phyloP scores from a whole-genome alignment of 2,113 vertebrate genomes.

The Hydropotes inermis region DNA sequence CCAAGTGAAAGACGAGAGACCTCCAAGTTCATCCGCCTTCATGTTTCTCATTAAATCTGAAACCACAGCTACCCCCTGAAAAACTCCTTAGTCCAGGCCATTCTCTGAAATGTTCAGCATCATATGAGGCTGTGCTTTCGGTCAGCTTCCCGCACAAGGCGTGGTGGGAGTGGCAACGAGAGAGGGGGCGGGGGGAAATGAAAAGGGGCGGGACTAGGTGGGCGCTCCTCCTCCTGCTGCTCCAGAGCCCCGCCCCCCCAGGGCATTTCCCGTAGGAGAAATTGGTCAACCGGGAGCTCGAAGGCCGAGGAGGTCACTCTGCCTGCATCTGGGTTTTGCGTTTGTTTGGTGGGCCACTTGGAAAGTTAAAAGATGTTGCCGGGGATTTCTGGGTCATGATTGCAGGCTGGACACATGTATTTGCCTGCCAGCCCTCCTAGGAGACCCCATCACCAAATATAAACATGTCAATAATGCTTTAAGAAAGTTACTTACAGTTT shows the following conservation, averaged over 20 bases:
- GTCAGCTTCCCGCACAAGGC: not conserved
- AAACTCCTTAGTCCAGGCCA: not conserved
- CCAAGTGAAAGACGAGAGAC: not conserved
- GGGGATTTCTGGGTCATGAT: not conserved
- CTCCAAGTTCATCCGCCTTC: not conserved
- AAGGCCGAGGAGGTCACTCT: not conserved
- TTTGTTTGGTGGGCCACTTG: not conserved
- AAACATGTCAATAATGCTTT: not conserved
- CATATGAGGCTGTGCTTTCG: not conserved
- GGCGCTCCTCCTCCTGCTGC: not conserved
- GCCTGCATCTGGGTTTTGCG: not conserved
- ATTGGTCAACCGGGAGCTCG: not conserved
- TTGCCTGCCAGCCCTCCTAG: not conserved
- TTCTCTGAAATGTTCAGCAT: not conserved
- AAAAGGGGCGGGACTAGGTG: not conserved
- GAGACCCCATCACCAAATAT: not conserved
- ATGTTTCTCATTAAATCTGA: not conserved
- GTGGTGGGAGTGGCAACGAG: accelerated
- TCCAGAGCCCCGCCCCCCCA: not conserved
- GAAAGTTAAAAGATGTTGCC: not conserved
- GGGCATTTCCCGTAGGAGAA: not conserved
- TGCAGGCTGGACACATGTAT: not conserved
- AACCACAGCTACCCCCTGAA: not conserved
- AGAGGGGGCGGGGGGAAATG: accelerated
- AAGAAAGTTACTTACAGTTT: not conserved